A percentile compares a stretch with the other conserved stretches of the same genome.
Conservation (phyloP, 2,797 vertebrate species). For the Leptoclinus maculatus region DNA sequence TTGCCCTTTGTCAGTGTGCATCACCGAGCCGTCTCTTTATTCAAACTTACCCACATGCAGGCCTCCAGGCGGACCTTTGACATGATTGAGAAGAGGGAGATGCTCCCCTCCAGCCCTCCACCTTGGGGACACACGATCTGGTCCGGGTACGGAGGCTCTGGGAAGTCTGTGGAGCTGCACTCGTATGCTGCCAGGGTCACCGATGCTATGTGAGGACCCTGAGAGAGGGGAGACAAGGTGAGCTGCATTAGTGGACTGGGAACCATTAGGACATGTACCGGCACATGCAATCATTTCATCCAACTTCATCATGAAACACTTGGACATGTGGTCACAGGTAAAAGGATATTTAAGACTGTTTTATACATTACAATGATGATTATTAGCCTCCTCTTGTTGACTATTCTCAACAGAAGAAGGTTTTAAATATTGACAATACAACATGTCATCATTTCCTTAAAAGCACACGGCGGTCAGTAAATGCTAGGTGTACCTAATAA, state of each 20-base stretch:
- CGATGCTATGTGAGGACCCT: conserved; percentile 99
- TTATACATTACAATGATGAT: neutral
- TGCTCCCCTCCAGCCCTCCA: conserved; percentile 80
- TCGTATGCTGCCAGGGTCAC: conserved; percentile 98
- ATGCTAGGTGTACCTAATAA: neutral
- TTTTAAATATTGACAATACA: neutral
- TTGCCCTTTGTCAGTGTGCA: neutral
- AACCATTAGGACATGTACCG: neutral
- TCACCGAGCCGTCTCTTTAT: neutral
- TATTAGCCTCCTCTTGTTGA: neutral
- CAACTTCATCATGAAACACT: neutral
- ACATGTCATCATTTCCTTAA: too few species aligned
- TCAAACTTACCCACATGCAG: conserved; percentile 97
- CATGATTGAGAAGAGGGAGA: conserved; percentile 96
- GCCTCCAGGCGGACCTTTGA: conserved; percentile 99
- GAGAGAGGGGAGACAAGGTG: conserved; percentile 17
- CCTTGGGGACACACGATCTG: conserved; percentile 93
- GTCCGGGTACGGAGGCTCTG: conserved; percentile 97
- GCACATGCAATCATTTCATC: neutral
- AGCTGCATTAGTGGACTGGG: neutral
- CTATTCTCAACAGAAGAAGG: neutral
- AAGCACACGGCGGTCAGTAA: neutral
- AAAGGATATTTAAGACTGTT: neutral
- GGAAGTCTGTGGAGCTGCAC: conserved; percentile 97
- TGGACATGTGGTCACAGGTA: neutral